These are phyloP conservation scores for Tethea ocularis DNA, from an alignment of 2,888 invertebrate genomes.

Conservation along the genomic window DNA sequence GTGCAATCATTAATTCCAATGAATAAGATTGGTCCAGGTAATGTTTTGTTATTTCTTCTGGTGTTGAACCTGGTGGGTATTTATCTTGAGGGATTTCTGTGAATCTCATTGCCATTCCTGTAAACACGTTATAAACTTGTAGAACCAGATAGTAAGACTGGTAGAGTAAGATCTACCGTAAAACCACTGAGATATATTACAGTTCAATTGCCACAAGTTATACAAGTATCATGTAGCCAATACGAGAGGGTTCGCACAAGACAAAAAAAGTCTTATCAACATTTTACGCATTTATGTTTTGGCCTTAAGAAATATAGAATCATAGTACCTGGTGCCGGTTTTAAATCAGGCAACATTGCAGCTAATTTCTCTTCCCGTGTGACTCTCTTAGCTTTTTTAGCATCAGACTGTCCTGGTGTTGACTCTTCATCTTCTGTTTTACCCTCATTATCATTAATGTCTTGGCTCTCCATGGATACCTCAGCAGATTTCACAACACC, in stretches of 20 bases:
- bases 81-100: slow-evolving; percentile 88
- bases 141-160: too few relatives aligned
- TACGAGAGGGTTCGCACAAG: too few relatives aligned
- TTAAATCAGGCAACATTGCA: slow-evolving; percentile 91
- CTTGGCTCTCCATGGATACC: slow-evolving; percentile 43
- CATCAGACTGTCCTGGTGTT: slow-evolving; percentile 68
- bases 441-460: slow-evolving; percentile 25
- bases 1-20: slow-evolving; percentile 85
- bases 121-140: slow-evolving; percentile 21
- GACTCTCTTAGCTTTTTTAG: slow-evolving; percentile 67
- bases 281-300: too few relatives aligned
- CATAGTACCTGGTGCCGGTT: slow-evolving; percentile 85
- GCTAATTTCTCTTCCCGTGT: slow-evolving; percentile 86
- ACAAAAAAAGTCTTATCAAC: too few relatives aligned
- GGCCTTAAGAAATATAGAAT: background rate
- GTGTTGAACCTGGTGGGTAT: slow-evolving; percentile 90
- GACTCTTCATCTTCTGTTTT: slow-evolving; percentile 51
- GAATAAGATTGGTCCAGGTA: slow-evolving; percentile 92
- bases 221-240: too few relatives aligned
- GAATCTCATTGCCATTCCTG: slow-evolving; percentile 92
- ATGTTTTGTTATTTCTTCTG: slow-evolving; percentile 93
- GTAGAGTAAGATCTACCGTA: too few relatives aligned
- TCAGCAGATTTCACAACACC: slow-evolving; percentile 65
- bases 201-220: too few relatives aligned
- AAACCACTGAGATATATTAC: too few relatives aligned